These are phyloP conservation scores for Platerodrilus igneus DNA, from an alignment of 2,888 invertebrate genomes.

Conservation along the genomic window DNA sequence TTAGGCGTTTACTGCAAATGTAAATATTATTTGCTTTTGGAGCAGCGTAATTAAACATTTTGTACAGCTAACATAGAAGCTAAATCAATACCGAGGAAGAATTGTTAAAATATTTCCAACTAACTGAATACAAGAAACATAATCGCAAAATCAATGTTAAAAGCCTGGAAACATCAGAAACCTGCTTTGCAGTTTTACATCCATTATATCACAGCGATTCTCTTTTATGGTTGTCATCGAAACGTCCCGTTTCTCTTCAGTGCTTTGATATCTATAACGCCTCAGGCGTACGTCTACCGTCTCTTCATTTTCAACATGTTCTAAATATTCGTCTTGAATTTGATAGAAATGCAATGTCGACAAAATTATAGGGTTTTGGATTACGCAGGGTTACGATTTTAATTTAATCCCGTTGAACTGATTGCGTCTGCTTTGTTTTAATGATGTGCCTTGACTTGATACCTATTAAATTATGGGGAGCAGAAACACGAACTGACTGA, in stretches of 20 bases:
- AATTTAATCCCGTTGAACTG: slow-evolving; percentile 23
- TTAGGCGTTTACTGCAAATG: no score
- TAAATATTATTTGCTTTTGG: no score
- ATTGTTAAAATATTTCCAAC: no score
- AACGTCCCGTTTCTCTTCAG: slow-evolving; percentile 15
- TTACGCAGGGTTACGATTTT: slow-evolving; percentile 22
- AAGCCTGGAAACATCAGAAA: slow-evolving; percentile 25
- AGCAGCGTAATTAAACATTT: no score
- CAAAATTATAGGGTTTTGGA: slow-evolving; percentile 27
- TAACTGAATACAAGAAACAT: slow-evolving; percentile 17
- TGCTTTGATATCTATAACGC: slow-evolving; percentile 13
- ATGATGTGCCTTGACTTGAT: no score
- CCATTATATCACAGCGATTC: slow-evolving; percentile 23
- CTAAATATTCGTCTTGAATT: slow-evolving; percentile 27
- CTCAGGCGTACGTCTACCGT: slow-evolving; percentile 20
- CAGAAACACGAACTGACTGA: no score
- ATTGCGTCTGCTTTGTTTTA: slow-evolving; percentile 28
- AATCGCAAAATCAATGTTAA: slow-evolving; percentile 26
- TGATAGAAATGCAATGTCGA: slow-evolving; percentile 27
- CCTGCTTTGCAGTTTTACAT: slow-evolving; percentile 28
- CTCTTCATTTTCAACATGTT: slow-evolving; percentile 25
- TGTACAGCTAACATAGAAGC: no score
- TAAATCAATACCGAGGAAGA: no score
- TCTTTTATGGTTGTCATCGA: slow-evolving; percentile 11
- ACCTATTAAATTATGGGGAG: no score